Evolutionary conservation across 2,797 vertebrate genomes (phyloP), one percentile per base, ranked within the genome.

Genomic region (Coregonus ussuriensis): DNA sequence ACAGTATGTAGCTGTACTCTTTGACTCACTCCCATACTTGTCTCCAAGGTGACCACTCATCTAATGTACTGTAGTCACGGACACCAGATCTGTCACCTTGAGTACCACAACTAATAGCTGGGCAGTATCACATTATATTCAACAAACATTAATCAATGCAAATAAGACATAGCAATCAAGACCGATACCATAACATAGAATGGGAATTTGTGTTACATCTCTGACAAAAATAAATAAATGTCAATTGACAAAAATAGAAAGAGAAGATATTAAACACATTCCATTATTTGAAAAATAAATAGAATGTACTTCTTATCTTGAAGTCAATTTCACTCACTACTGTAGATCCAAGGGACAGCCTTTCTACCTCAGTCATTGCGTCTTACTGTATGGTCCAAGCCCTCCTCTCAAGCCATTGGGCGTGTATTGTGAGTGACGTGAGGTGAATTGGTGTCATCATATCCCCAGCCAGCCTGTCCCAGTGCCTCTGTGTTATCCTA

Each of bases 11-110:
- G 84, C 84, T 67, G 75, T 86, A 81, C 80, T 87, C 84, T 82
- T 79, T 82, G 80, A 81, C 80, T 85, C 80, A 78, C 88, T 82
- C 81, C 81, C 71, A 88, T 16, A 82, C 83, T 86, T 74, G 88
- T 92, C 90, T 92, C 93, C 86, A 89, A 88, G 87, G 90, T 92
- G 91, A 92, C 89, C 87, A 88, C 89, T 89, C 83, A 90, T 91
- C 88, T 90, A 88, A 86, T 75, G 80, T 75, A 89, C 87, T 87
- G 90, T 90, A 90, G 88, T 89, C 88, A 91, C 87, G 85, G 88
- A 90, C 87, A 91, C 86, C 83, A 78, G 83, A 90, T 88, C 77
- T 82, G 85, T 91, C 86, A 87, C 84, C 83, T 82, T 65, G 84
- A 63, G 80, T 47, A 47, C 3, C 41, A 47, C 41, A 47, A 47